phyloP scores from a whole-genome alignment of 2,888 invertebrate species.

The Sipha maydis region DNA sequence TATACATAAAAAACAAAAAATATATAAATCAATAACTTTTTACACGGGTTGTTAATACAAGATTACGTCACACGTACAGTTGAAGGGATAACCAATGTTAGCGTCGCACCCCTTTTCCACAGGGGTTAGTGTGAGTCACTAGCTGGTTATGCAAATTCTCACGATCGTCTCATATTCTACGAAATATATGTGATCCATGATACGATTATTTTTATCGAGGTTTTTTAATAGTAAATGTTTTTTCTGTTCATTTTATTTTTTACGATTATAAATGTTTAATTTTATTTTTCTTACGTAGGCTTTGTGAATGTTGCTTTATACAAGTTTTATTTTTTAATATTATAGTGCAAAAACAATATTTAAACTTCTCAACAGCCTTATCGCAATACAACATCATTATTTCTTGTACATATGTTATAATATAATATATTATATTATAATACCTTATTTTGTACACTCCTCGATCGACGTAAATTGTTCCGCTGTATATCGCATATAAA shows the following conservation, averaged over 20 bases:
- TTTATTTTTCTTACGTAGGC: no score
- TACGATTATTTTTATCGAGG: neutral
- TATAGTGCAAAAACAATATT: neutral
- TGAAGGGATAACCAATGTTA: neutral
- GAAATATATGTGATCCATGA: neutral
- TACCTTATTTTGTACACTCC: neutral
- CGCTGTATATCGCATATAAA: neutral
- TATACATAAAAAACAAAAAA: no score
- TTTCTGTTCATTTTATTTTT: neutral
- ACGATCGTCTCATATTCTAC: neutral
- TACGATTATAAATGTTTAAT: neutral
- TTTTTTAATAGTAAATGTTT: neutral
- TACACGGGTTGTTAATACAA: neutral
- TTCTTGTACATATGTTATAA: no score
- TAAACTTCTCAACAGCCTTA: neutral
- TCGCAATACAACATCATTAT: no score
- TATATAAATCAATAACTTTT: conserved; percentile 16
- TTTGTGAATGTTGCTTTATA: no score
- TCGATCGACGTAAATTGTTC: neutral
- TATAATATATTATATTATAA: no score
- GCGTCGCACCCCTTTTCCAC: neutral
- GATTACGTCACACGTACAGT: neutral
- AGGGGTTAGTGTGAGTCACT: conserved; percentile 42
- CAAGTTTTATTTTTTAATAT: no score
- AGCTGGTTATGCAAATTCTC: conserved; percentile 20